A percentile compares a stretch with the other conserved stretches of the same genome.
These are phyloP conservation scores for Lepus timidus DNA, from an alignment of 2,113 vertebrate genomes.

Conservation along the genomic window DNA sequence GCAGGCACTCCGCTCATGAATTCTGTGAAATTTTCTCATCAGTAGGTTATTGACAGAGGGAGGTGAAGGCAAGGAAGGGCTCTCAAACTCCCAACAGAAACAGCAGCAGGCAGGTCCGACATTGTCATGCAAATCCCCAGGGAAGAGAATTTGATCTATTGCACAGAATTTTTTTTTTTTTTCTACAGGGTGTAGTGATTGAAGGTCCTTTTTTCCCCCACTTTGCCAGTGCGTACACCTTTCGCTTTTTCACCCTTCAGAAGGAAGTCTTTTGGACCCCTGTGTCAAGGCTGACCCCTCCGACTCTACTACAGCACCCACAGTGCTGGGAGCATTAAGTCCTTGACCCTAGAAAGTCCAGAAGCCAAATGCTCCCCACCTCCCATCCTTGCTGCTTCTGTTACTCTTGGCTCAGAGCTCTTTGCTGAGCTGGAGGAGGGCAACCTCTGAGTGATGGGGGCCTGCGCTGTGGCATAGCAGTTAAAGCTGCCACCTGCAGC, in stretches of 20 bases:
- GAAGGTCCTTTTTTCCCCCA: background rate
- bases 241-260: background rate
- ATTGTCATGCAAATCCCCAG: background rate
- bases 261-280: background rate
- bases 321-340: background rate
- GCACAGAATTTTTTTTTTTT: background rate
- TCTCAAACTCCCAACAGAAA: background rate
- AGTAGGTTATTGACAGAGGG: slow-evolving; percentile 32
- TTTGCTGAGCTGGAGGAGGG: background rate
- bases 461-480: no score
- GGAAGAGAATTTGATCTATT: background rate
- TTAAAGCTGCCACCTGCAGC: no score
- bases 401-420: background rate
- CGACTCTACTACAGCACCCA: fast-evolving
- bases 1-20: background rate
- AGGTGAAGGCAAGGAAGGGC: background rate
- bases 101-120: background rate
- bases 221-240: background rate
- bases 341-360: background rate
- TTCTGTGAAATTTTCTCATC: slow-evolving; percentile 30
- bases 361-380: fast-evolving
- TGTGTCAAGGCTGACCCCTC: background rate
- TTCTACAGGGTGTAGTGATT: background rate
- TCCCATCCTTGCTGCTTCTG: background rate
- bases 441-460: no score